Conservation (phyloP, 1,140 invertebrate species). For the Phortica variegata region DNA sequence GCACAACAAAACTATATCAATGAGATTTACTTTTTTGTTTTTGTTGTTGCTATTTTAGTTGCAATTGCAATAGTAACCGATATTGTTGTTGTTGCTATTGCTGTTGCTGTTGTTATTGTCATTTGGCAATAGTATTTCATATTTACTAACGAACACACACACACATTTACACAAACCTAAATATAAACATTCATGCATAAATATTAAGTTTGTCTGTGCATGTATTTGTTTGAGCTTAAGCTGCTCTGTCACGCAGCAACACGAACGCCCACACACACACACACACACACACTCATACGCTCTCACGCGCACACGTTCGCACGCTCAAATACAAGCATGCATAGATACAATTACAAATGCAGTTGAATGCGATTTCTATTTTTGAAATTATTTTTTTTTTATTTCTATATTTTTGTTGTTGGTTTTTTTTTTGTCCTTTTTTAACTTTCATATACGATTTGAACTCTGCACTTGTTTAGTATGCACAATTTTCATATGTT, state of each 20-base stretch:
- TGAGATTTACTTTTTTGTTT: conserved; percentile 9
- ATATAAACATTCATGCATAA: no score
- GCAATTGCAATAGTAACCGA: conserved; percentile 11
- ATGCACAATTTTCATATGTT: conserved; percentile 55
- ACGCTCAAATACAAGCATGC: no score
- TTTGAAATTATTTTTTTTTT: conserved; percentile 36
- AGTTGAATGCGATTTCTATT: no score
- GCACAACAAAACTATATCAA: conserved; percentile 38
- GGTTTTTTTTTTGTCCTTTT: no score
- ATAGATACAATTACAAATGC: no score
- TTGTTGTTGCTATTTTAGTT: conserved; percentile 20
- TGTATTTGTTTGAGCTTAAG: conserved; percentile 25
- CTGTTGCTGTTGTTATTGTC: conserved; percentile 33
- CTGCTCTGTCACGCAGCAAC: conserved; percentile 45
- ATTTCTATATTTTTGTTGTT: not conserved
- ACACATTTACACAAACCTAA: no score
- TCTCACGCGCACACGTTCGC: no score
- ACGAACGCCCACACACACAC: not conserved
- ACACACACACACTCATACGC: not conserved
- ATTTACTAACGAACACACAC: no score
- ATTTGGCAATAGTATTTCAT: conserved; percentile 39
- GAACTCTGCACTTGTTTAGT: conserved; percentile 52
- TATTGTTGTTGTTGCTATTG: conserved; percentile 12
- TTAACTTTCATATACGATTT: conserved; percentile 12
- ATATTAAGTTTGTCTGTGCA: no score